Evolutionary conservation across 2,888 invertebrate genomes (phyloP), one percentile per base, ranked within the genome.

Genomic region (Fissipunctia ypsillon): DNA sequence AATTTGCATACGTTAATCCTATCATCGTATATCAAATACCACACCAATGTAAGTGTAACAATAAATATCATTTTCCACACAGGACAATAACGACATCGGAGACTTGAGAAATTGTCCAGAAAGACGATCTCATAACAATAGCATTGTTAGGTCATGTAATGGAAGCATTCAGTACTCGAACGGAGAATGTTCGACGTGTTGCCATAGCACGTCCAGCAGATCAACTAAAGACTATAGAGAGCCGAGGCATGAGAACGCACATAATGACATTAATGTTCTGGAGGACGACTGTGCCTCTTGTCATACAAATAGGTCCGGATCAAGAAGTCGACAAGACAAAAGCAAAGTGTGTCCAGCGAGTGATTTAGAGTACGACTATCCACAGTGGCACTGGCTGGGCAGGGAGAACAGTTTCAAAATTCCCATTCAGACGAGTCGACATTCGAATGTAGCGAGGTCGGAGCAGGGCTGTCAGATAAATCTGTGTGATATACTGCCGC

Each of bases 401-500:
- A 93, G 96, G 81, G 96, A 96, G 92, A 96, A 96, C 91, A 96
- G 96, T 93, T 96, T 96, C 94, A 96, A 96, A 95, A 96, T 96
- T 91, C 96, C 96, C 88, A 94, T 96, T 90, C 96, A 93, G 90
- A 91, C 93, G 88, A 90, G 95, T 87, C 93, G 95, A 92, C 94
- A 95, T 91, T 95, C 95, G 90, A 95, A 94, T 88, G 94, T 94
- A 87, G 93, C 94, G 89, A 94, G 94, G 91, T 95, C 95, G 89
- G 96, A 96, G 88, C 96, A 95, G 90, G 94, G 96, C 91, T 96
- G 96, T 94, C 96, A 96, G 94, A 95, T 96, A 90, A 97, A 97
- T 94, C 97, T 97, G 94, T 97, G 97, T 93, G 97, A 97, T 93
- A 97, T 97, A 96, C 91, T 97, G 85, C 97, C 97, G 77, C 97